Conservation (phyloP, 2,797 vertebrate genomes). For the Capromys pilorides region DNA sequence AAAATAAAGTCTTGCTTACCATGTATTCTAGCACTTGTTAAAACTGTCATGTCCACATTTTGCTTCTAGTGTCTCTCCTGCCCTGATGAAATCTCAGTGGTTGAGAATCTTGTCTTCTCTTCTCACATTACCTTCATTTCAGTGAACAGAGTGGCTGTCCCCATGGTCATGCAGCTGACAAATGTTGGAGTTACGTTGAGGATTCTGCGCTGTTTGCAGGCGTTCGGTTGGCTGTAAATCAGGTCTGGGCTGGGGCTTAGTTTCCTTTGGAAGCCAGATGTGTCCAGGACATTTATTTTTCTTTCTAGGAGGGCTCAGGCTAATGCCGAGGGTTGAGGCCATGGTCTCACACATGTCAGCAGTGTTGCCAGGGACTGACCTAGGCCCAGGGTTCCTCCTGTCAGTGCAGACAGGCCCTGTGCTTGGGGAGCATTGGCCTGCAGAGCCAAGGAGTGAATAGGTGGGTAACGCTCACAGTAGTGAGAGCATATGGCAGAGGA, state of each 20-base stretch:
- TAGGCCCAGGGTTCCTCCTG: not conserved
- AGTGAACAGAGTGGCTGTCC: not conserved
- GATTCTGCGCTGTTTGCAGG: not conserved
- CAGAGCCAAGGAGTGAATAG: not conserved
- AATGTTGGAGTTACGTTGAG: not conserved
- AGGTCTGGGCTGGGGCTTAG: not conserved
- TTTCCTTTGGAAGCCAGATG: conserved; percentile 4
- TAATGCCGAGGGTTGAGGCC: not conserved
- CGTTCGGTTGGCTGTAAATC: not conserved
- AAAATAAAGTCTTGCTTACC: not conserved
- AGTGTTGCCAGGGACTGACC: not conserved
- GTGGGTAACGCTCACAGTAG: not conserved
- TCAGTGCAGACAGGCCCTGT: not conserved
- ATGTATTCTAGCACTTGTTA: not conserved
- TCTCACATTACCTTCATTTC: not conserved
- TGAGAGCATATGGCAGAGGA: not conserved
- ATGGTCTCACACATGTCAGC: not conserved
- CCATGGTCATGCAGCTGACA: not conserved
- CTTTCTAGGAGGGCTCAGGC: not conserved
- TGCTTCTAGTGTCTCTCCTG: not conserved
- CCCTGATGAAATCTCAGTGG: not conserved
- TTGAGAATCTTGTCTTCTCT: not conserved
- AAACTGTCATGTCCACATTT: not conserved
- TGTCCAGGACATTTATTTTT: not conserved
- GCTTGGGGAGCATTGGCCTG: not conserved